Conservation (phyloP, 2,888 invertebrate genomes). For the Digitonthophagus gazella region DNA sequence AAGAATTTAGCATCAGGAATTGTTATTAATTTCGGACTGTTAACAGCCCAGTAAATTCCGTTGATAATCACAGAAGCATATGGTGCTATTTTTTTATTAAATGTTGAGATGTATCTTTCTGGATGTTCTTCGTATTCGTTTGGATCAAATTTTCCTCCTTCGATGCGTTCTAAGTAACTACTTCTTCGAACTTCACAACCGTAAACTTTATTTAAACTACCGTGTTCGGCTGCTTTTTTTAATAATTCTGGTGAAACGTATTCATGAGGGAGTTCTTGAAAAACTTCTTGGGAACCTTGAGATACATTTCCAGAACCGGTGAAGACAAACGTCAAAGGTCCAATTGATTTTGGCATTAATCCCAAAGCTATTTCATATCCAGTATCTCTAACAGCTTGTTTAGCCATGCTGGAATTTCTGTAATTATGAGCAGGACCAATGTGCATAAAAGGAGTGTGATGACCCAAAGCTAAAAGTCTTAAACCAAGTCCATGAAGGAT, state of each 20-base stretch:
- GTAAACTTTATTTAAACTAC: constrained; percentile 93
- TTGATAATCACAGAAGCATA: constrained; percentile 96
- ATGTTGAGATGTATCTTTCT: constrained; percentile 91
- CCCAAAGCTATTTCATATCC: constrained; percentile 95
- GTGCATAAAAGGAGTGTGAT: constrained; percentile 99
- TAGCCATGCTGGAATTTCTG: constrained; percentile 94
- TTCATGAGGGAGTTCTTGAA: constrained; percentile 95
- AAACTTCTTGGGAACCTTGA: constrained; percentile 85
- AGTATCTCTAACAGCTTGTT: constrained; percentile 96
- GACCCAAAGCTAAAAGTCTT: constrained; percentile 89
- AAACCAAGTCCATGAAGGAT: constrained; percentile 96
- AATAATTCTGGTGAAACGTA: constrained; percentile 95
- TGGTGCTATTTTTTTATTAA: constrained; percentile 95
- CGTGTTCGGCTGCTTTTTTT: constrained; percentile 93
- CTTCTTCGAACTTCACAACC: constrained; percentile 61
- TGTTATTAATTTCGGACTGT: constrained; percentile 91
- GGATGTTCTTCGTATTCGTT: constrained; percentile 89
- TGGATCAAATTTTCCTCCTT: constrained; percentile 88
- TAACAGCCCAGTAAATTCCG: constrained; percentile 98
- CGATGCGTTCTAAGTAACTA: constrained; percentile 90
- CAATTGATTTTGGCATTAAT: constrained; percentile 96
- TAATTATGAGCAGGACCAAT: constrained; percentile 99
- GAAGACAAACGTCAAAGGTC: constrained; percentile 96
- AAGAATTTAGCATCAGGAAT: constrained; percentile 98
- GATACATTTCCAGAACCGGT: constrained; percentile 98